A percentile compares a stretch with the other conserved stretches of the same genome.
phyloP scores from a whole-genome alignment of 2,113 vertebrate genomes.

The Brienomyrus brachyistius region DNA sequence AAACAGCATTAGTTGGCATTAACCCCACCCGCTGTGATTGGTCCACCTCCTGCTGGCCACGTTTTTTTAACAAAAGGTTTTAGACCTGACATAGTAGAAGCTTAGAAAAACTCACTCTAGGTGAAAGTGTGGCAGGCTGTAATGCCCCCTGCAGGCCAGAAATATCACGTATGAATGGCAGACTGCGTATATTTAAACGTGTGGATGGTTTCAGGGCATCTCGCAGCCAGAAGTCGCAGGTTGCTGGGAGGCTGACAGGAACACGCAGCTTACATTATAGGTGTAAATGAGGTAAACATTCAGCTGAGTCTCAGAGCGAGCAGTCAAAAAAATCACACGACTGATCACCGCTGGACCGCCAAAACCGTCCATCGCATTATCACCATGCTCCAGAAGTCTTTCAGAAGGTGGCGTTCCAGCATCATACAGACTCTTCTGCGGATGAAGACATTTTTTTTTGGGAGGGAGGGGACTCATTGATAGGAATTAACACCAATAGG shows the following conservation, averaged over 20 bases:
- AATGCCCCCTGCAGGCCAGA: background rate
- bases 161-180: background rate
- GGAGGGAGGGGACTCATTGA: background rate
- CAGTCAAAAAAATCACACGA: background rate
- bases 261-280: background rate
- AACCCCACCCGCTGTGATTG: background rate
- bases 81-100: background rate
- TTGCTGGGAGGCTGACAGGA: background rate
- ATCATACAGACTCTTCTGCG: background rate
- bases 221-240: background rate
- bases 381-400: background rate
- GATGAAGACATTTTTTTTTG: background rate
- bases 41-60: background rate
- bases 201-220: background rate
- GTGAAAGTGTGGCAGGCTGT: background rate
- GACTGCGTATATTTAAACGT: background rate
- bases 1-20: background rate
- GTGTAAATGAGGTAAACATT: constrained; percentile 8
- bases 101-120: background rate
- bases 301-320: background rate
- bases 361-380: background rate
- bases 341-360: background rate
- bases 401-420: background rate
- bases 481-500: background rate
- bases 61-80: background rate